Evolutionary conservation across 2,888 invertebrate genomes (phyloP).

Genomic region (Deilephila porcellus): DNA sequence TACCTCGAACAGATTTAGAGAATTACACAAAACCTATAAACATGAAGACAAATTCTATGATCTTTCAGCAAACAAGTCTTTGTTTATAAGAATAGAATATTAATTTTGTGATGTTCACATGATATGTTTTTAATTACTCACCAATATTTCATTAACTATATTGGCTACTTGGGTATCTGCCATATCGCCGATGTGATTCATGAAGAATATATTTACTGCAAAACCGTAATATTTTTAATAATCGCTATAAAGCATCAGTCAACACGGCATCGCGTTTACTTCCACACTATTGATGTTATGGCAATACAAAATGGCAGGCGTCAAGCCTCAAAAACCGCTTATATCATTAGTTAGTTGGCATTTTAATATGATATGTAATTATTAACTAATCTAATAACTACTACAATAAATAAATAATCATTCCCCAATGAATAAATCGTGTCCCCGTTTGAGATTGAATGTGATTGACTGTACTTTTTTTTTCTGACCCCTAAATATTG

Average conservation of each 20-base stretch:
- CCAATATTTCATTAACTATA: conserved; percentile 88
- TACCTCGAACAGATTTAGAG: too few species aligned
- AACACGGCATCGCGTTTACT: conserved; percentile 4
- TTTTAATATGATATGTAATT: background rate
- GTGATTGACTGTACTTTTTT: background rate
- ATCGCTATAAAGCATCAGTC: conserved; percentile 1
- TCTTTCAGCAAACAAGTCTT: background rate
- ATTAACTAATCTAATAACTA: background rate
- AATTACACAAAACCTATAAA: too few species aligned
- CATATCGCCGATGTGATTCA: conserved; percentile 63
- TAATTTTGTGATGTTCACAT: background rate
- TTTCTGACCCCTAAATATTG: background rate
- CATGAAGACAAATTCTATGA: background rate
- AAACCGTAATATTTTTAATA: background rate
- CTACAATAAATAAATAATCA: background rate
- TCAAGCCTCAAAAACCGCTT: background rate
- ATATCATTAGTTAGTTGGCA: background rate
- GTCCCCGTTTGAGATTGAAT: background rate
- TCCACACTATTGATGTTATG: background rate
- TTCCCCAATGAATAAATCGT: background rate
- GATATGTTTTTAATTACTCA: conserved; percentile 60
- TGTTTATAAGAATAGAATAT: conserved; percentile 9
- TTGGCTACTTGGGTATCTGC: conserved; percentile 86
- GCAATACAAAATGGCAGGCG: conserved; percentile 16
- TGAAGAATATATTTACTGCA: conserved; percentile 2